A percentile compares a stretch with the other conserved stretches of the same genome.
phyloP scores from a whole-genome alignment of 2,113 vertebrate species.

The Corythaeola cristata region DNA sequence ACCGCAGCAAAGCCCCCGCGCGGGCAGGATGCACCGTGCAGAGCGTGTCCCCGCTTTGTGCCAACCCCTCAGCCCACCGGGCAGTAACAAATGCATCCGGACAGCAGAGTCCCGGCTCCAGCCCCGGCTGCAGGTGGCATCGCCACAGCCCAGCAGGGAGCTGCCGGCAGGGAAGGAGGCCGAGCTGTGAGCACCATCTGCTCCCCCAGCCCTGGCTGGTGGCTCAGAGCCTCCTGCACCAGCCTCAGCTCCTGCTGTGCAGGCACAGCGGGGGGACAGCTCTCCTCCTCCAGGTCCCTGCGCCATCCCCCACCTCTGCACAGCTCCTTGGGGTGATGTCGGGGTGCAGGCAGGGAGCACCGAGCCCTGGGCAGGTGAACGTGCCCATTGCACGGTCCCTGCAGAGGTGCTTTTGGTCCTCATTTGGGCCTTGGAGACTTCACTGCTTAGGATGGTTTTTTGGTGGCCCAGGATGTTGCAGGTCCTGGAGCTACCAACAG shows the following conservation, averaged over 20 bases:
- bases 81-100: neutral
- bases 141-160: neutral
- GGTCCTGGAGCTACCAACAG: neutral
- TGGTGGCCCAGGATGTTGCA: neutral
- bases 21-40: accelerated
- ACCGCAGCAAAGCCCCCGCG: neutral
- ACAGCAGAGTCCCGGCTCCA: neutral
- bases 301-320: too few relatives aligned
- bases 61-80: neutral
- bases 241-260: neutral
- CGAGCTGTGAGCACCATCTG: constrained; percentile 12
- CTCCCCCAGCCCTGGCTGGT: neutral
- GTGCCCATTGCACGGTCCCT: neutral
- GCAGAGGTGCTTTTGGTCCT: neutral
- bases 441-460: neutral
- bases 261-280: neutral
- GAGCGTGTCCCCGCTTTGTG: accelerated
- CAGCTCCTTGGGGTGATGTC: accelerated
- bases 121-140: neutral
- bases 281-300: neutral
- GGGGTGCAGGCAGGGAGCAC: neutral
- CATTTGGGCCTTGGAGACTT: neutral
- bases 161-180: neutral
- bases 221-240: neutral
- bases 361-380: neutral